Conservation (phyloP, 2,888 invertebrate species). For the Cyclophora albipunctata region DNA sequence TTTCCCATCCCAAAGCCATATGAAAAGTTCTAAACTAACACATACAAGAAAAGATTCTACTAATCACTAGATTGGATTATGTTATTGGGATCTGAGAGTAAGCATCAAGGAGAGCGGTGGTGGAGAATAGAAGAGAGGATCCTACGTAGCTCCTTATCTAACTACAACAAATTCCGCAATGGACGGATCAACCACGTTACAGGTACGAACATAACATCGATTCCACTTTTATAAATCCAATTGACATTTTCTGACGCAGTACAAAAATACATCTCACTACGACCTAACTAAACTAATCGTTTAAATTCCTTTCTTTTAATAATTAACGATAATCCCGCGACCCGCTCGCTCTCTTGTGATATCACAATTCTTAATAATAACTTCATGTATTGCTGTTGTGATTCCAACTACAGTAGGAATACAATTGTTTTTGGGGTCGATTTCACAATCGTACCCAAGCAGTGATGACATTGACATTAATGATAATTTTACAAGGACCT, state of each 20-base stretch:
- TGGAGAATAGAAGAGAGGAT: conserved; percentile 17
- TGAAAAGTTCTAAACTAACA: neutral
- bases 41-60: neutral
- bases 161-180: conserved; percentile 54
- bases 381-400: conserved; percentile 24
- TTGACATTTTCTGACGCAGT: conserved; percentile 55
- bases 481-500: too few species aligned
- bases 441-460: too few species aligned
- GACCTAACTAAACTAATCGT: conserved; percentile 56
- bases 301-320: conserved; percentile 34
- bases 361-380: conserved; percentile 61
- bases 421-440: neutral
- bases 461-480: too few species aligned
- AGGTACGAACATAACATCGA: conserved; percentile 57
- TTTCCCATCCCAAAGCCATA: conserved; percentile 7
- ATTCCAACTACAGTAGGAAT: conserved; percentile 2
- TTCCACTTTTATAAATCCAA: conserved; percentile 34
- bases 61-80: neutral
- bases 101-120: conserved; percentile 9
- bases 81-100: conserved; percentile 1
- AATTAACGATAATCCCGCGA: conserved; percentile 30
- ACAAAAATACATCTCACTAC: conserved; percentile 70
- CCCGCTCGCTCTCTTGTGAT: conserved; percentile 40
- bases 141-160: conserved; percentile 55
- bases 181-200: conserved; percentile 61